Percentiles rank a stretch among this genome's conserved stretches.
phyloP scores from a whole-genome alignment of 53 echinoderm and acorn worm genomes.

The Paracentrotus lividus region DNA sequence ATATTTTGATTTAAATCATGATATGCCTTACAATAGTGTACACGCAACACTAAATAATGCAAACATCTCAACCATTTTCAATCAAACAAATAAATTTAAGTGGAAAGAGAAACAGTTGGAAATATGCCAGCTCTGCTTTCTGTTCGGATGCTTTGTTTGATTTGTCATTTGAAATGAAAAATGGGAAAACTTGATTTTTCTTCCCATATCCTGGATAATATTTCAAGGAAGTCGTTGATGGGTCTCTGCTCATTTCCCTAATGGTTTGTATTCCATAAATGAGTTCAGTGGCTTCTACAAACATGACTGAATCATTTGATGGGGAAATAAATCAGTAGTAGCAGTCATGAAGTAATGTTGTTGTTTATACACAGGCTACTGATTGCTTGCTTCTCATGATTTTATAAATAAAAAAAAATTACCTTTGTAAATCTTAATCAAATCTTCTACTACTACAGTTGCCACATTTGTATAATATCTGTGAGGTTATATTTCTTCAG shows the following conservation, averaged over 20 bases:
- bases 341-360: background rate
- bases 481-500: no score
- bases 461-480: background rate
- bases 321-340: background rate
- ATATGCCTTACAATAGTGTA: background rate
- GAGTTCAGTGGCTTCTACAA: background rate
- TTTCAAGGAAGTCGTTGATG: conserved; percentile 45
- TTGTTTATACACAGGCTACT: background rate
- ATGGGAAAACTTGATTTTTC: background rate
- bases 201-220: background rate
- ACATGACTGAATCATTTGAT: background rate
- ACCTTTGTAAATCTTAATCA: background rate
- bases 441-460: background rate
- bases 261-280: conserved; percentile 20
- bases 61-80: background rate
- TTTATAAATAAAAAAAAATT: background rate
- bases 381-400: background rate
- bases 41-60: background rate
- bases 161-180: background rate
- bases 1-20: background rate
- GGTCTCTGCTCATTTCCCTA: background rate
- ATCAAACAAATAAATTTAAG: background rate
- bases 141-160: background rate
- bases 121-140: background rate
- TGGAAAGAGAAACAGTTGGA: background rate